Conservation (phyloP, 2,888 invertebrate species). For the Stramonita haemastoma region DNA sequence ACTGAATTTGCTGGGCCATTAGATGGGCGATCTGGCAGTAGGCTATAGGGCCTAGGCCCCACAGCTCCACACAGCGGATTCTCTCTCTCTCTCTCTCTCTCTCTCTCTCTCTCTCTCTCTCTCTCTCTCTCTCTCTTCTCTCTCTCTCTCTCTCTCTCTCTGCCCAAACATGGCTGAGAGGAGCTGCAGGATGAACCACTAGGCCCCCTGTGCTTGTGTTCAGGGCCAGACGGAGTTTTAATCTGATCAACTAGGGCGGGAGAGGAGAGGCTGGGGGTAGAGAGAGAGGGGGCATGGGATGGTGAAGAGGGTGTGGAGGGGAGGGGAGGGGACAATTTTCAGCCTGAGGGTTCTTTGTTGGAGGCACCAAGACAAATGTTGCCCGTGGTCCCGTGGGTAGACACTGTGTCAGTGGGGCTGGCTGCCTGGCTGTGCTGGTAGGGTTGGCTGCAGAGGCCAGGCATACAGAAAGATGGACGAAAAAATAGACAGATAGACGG, state of each 20-base stretch:
- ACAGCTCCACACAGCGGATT: neutral
- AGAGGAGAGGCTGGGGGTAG: neutral
- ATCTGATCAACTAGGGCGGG: neutral
- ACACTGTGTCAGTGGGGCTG: neutral
- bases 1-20: constrained; percentile 32
- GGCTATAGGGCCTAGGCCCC: no score
- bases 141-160: neutral
- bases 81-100: neutral
- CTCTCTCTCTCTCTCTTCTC: neutral
- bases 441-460: neutral
- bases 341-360: neutral
- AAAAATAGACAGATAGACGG: neutral
- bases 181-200: no score
- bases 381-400: neutral
- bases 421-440: no score
- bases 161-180: neutral
- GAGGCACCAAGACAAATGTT: neutral
- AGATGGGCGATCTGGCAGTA: neutral
- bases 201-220: no score
- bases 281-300: neutral
- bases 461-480: neutral
- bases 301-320: neutral
- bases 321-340: neutral
- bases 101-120: neutral
- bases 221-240: no score